phyloP scores from a whole-genome alignment of 2,888 invertebrate species.

The Drosophila emarginata region DNA sequence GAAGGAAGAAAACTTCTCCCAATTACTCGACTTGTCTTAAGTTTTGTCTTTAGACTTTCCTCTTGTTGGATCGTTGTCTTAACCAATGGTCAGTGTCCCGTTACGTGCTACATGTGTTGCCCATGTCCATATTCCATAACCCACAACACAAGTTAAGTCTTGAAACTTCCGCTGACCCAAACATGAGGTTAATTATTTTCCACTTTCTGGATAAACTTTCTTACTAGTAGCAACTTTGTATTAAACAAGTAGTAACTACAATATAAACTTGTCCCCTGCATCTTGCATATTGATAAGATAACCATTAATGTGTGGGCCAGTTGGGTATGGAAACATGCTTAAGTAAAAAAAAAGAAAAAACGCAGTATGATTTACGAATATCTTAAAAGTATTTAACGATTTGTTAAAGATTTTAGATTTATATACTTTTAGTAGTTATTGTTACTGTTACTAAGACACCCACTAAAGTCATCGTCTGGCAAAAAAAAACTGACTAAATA shows the following conservation, averaged over 20 bases:
- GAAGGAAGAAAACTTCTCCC: slow-evolving; percentile 41
- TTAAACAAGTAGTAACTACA: not conserved
- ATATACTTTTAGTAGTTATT: too few species aligned
- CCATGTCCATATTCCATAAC: slow-evolving; percentile 21
- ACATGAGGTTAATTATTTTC: slow-evolving; percentile 79
- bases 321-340: not conserved
- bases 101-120: slow-evolving; percentile 76
- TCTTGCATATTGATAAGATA: slow-evolving; percentile 25
- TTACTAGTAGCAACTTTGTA: slow-evolving; percentile 30
- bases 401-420: not conserved
- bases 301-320: slow-evolving; percentile 3
- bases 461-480: too few species aligned
- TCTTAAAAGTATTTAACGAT: slow-evolving; percentile 28
- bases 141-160: slow-evolving; percentile 27
- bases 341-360: not conserved
- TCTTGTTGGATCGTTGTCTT: not conserved
- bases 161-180: slow-evolving; percentile 64
- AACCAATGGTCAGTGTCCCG: slow-evolving; percentile 54
- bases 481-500: too few species aligned
- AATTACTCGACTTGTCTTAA: slow-evolving; percentile 49
- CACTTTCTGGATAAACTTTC: slow-evolving; percentile 64
- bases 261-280: not conserved
- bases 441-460: too few species aligned
- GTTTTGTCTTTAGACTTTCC: slow-evolving; percentile 22
- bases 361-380: not conserved